Evolutionary conservation across 64 coral and sea anemone species (phyloP).

Genomic region (Stichodactyla helianthus): DNA sequence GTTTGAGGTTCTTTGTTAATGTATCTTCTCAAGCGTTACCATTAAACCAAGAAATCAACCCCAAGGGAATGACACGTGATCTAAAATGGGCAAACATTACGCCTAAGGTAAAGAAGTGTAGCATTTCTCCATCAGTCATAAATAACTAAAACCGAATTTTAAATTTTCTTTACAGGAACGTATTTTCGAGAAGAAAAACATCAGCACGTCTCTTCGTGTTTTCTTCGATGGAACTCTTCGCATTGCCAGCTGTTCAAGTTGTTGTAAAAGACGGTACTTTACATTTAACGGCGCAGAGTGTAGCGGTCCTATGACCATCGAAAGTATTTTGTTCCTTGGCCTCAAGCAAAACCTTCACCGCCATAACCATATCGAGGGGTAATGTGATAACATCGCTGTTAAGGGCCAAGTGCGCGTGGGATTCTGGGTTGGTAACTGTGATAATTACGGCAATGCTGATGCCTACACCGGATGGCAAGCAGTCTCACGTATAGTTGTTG

Average conservation of each 20-base stretch:
- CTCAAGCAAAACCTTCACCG: not conserved
- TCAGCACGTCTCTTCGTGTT: constrained; percentile 15
- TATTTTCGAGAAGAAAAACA: constrained; percentile 13
- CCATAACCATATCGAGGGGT: constrained; percentile 36
- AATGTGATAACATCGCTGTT: constrained; percentile 32
- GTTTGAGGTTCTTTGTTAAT: not conserved
- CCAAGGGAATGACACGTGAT: too few species aligned
- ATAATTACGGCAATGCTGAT: constrained; percentile 27
- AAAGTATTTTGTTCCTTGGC: not conserved
- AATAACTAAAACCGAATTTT: too few species aligned
- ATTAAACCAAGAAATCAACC: too few species aligned
- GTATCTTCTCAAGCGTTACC: not conserved
- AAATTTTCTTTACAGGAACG: constrained; percentile 7
- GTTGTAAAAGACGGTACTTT: constrained; percentile 33
- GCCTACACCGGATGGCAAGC: constrained; percentile 45
- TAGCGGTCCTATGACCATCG: constrained; percentile 17
- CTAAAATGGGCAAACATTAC: not conserved
- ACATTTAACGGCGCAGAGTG: constrained; percentile 36
- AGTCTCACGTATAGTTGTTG: constrained; percentile 41
- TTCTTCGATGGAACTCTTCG: constrained; percentile 9
- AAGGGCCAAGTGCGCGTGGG: constrained; percentile 59
- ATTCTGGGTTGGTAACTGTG: constrained; percentile 57
- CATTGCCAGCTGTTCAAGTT: not conserved
- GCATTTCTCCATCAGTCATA: not conserved
- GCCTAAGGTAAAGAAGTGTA: not conserved